Evolutionary conservation across 2,797 vertebrate genomes (phyloP), one percentile per base, ranked within the genome.

Genomic region (Pyrocephalus nanus): DNA sequence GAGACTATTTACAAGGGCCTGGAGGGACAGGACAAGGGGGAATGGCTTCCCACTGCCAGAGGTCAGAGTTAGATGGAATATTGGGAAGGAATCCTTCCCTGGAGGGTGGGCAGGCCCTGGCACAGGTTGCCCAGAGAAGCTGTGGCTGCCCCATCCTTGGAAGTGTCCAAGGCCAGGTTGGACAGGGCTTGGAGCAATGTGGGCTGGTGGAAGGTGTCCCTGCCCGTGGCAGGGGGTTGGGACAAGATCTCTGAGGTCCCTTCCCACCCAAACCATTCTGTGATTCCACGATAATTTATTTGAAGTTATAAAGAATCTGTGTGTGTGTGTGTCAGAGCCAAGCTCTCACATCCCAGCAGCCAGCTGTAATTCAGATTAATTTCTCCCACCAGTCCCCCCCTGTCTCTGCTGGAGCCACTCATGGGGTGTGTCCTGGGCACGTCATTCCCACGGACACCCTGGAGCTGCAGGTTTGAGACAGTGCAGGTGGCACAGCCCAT

Each of bases 111-210:
- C 0, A 26, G 38, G 5, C 25, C 53, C 47, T 66, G 76, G 60
- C 20, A 73, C 38, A 40, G 58, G 6, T 3, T 72, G 22, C 19
- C 36, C 58, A 51, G 69, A 53, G n/a, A 0, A 66, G n/a, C 47
- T 73, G n/a, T 26, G 61, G 29, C 29, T 74, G 61, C 15, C 17
- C n/a, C 53, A 54, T 47, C 29, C 53, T 25, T 81, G 70, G 21
- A 0, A 54, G 18, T 32, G 47, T 1, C 47, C 62, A 26, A 69
- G 40, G 26, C 18, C 54, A 40, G 62, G 15, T 0, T 80, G 61
- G 53, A 79, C 0, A 0, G 51, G 27, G 12, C 8, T 51, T 25
- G 60, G 85, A 51, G 27, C 15, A 38, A 0, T 11, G 13, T 66
- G 51, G 45, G 19, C 4, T 0, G 4, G 29, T 40, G 30, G 29